These are phyloP conservation scores for Calameuta filiformis DNA, from an alignment of 2,888 invertebrate species.

Conservation along the genomic window DNA sequence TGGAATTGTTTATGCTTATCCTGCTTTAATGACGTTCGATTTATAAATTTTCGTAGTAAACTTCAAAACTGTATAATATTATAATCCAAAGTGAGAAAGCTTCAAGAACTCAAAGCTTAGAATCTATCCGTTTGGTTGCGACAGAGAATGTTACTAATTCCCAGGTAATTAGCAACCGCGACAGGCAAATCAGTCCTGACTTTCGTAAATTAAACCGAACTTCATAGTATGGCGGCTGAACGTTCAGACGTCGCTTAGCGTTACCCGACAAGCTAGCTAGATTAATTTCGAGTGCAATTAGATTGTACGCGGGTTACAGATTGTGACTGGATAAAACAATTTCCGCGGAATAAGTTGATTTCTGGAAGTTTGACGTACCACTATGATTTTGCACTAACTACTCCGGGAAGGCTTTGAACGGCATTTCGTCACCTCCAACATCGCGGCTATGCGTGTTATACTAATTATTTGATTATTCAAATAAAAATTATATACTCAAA, in stretches of 20 bases:
- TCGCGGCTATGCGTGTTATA: neutral
- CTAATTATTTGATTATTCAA: neutral
- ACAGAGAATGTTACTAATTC: conserved; percentile 11
- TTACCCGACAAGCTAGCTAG: conserved; percentile 18
- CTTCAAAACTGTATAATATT: neutral
- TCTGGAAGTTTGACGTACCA: neutral
- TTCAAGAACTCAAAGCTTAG: neutral
- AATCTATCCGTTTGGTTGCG: neutral
- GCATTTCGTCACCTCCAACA: no score
- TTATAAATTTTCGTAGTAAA: neutral
- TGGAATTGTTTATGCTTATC: neutral
- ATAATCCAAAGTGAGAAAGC: neutral
- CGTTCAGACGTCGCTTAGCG: neutral
- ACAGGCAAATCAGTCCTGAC: conserved; percentile 18
- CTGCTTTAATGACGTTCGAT: no score
- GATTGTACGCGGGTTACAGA: conserved; percentile 21
- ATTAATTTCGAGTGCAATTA: conserved; percentile 39
- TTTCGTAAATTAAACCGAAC: conserved; percentile 18
- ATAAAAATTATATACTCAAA: neutral
- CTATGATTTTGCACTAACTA: neutral
- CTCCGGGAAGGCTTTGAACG: neutral
- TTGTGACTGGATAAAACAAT: neutral
- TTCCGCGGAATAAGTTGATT: neutral
- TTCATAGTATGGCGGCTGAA: neutral
- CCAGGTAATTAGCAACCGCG: conserved; percentile 12